A percentile compares a stretch with the other conserved stretches of the same genome.
Evolutionary conservation across 2,888 invertebrate genomes (phyloP).

Genomic region (Cenopis cana): DNA sequence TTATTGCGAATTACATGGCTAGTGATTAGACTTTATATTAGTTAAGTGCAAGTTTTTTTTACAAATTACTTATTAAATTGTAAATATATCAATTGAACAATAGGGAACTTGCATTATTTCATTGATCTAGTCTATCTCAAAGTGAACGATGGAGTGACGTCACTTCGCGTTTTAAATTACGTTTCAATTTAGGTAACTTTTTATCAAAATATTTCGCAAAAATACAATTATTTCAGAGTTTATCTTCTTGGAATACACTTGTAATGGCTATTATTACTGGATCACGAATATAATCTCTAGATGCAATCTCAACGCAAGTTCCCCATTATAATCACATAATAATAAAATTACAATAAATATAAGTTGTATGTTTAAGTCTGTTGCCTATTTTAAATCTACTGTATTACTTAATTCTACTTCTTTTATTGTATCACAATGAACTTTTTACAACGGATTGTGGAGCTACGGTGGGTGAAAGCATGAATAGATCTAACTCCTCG

Average conservation of each 20-base stretch:
- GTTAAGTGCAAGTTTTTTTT: constrained; percentile 66
- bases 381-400: constrained; percentile 45
- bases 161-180: too few species aligned
- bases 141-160: too few species aligned
- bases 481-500: background rate
- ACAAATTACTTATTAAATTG: constrained; percentile 65
- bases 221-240: too few species aligned
- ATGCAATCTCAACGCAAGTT: too few species aligned
- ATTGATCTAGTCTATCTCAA: too few species aligned
- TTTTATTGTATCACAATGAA: constrained; percentile 27
- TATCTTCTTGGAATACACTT: too few species aligned
- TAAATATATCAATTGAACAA: constrained; percentile 65
- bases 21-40: constrained; percentile 83
- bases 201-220: too few species aligned
- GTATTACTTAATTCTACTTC: constrained; percentile 37
- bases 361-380: constrained; percentile 47
- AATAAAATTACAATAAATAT: constrained; percentile 48
- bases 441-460: constrained; percentile 35
- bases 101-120: too few species aligned
- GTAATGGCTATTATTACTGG: too few species aligned
- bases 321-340: constrained; percentile 61
- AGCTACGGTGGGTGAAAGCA: constrained; percentile 18
- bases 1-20: constrained; percentile 82
- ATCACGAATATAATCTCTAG: too few species aligned
- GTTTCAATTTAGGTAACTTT: too few species aligned